These are phyloP conservation scores for Phortica variegata DNA, from an alignment of 1,140 invertebrate genomes.

Conservation along the genomic window DNA sequence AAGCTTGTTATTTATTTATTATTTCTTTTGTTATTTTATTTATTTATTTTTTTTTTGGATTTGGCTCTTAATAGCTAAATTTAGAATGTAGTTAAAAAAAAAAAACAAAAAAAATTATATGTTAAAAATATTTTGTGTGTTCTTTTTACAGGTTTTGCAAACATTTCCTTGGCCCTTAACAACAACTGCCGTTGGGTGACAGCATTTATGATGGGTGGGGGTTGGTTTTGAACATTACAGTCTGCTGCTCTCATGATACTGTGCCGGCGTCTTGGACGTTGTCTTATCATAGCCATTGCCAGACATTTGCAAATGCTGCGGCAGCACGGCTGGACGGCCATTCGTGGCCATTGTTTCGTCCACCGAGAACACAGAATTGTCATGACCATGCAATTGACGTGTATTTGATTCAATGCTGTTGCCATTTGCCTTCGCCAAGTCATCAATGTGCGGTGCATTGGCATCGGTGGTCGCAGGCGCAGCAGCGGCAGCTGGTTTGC, in stretches of 20 bases:
- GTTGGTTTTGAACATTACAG: constrained; percentile 31
- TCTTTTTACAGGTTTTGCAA: too few relatives aligned
- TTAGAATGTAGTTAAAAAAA: not conserved
- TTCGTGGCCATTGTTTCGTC: constrained; percentile 43
- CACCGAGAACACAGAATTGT: constrained; percentile 47
- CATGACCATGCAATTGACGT: constrained; percentile 48
- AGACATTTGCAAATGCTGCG: constrained; percentile 47
- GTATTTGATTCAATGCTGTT: constrained; percentile 31
- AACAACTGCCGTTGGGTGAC: too few relatives aligned
- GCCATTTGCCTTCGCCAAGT: constrained; percentile 28
- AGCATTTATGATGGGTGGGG: not conserved
- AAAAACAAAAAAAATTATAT: not conserved
- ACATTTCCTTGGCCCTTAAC: too few relatives aligned
- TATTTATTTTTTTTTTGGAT: not conserved
- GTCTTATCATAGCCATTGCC: constrained; percentile 40
- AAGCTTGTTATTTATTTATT: too few relatives aligned
- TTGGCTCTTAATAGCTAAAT: not conserved
- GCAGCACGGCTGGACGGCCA: constrained; percentile 38
- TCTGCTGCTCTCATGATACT: constrained; percentile 46
- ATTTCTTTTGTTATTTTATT: too few relatives aligned
- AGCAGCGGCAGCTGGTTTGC: constrained; percentile 20
- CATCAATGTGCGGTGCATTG: too few relatives aligned
- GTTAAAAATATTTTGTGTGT: too few relatives aligned
- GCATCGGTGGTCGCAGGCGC: too few relatives aligned
- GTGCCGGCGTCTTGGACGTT: constrained; percentile 19